Evolutionary conservation across 2,797 vertebrate genomes (phyloP).

Genomic region (Cyclopterus lumpus): DNA sequence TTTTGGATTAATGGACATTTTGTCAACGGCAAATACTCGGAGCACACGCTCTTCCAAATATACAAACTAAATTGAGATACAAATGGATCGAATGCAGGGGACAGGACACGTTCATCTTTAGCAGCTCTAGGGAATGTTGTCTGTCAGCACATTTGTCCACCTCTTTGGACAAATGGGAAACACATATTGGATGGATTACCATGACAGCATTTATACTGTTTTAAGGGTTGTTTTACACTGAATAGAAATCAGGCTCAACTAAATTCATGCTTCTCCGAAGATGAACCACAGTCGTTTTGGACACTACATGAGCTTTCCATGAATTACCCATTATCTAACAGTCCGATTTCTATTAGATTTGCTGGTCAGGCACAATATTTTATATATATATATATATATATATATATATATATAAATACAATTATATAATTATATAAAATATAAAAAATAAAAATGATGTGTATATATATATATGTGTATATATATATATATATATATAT

Average conservation of each 20-base stretch:
- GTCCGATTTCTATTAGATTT: too few species aligned
- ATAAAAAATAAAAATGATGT: too few species aligned
- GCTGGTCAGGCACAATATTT: neutral
- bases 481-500: too few species aligned
- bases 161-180: neutral
- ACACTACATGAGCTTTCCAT: neutral
- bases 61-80: neutral
- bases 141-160: neutral
- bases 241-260: too few species aligned
- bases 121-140: neutral
- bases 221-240: too few species aligned
- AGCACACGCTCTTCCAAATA: neutral
- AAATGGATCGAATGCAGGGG: neutral
- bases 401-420: too few species aligned
- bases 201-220: neutral
- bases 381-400: too few species aligned
- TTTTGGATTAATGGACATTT: conserved; percentile 18
- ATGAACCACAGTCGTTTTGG: neutral
- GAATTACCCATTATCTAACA: too few species aligned
- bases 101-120: neutral
- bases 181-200: neutral
- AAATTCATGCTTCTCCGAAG: too few species aligned
- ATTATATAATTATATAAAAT: too few species aligned
- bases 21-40: conserved; percentile 14
- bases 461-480: too few species aligned